Evolutionary conservation across 2,888 invertebrate species (phyloP).

Genomic region (Epinotia nisella): DNA sequence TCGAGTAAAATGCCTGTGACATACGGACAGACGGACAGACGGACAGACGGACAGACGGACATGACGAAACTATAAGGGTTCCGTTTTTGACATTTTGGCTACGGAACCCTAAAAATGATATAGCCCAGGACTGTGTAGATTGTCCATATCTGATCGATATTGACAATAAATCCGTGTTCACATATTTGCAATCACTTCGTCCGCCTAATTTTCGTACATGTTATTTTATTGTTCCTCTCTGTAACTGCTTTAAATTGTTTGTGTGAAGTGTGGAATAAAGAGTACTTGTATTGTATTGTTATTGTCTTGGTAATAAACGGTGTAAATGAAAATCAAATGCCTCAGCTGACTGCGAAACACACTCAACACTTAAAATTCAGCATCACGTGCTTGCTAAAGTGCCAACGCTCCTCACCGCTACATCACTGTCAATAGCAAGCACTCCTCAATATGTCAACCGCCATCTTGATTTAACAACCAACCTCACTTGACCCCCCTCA

Average conservation of each 20-base stretch:
- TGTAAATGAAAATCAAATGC: constrained; percentile 1
- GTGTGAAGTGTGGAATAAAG: no score
- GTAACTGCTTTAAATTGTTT: no score
- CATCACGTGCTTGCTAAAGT: constrained; percentile 30
- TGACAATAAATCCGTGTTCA: not conserved
- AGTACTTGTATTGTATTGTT: no score
- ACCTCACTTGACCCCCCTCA: not conserved
- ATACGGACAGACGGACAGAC: no score
- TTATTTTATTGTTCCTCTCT: no score
- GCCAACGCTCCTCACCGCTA: constrained; percentile 46
- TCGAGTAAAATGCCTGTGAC: no score
- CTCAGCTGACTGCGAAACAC: constrained; percentile 1
- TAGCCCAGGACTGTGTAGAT: no score
- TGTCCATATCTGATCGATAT: no score
- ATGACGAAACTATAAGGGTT: no score
- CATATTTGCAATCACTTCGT: not conserved
- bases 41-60: no score
- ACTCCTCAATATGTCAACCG: constrained; percentile 49
- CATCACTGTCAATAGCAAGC: constrained; percentile 49
- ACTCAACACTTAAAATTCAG: constrained; percentile 37
- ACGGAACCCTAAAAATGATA: no score
- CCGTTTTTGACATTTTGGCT: no score
- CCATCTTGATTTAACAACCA: constrained; percentile 47
- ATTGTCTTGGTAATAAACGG: not conserved
- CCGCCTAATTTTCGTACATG: not conserved